Percentiles rank a stretch among this genome's conserved stretches.
Conservation (phyloP, 2,113 vertebrate species). For the Xiphorhynchus elegans region DNA sequence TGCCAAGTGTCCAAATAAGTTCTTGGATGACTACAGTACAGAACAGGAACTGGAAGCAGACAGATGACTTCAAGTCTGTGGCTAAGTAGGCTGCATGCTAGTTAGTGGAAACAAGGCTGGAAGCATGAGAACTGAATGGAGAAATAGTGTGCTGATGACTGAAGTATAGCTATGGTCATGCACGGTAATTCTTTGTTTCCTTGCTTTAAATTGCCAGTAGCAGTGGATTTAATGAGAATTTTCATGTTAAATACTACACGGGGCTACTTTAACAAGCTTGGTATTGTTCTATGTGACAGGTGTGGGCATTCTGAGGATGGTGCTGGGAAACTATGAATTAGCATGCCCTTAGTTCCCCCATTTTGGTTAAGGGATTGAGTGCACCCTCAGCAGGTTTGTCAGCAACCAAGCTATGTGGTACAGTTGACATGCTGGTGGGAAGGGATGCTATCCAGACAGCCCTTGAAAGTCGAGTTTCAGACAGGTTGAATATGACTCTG, state of each 20-base stretch:
- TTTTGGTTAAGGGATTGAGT: neutral
- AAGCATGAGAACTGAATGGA: neutral
- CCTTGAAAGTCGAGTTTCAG: neutral
- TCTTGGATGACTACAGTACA: neutral
- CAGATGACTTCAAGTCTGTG: neutral
- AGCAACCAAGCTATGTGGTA: neutral
- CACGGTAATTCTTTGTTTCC: neutral
- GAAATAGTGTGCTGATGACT: conserved; percentile 2
- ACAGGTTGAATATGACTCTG: neutral
- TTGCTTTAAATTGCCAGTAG: neutral
- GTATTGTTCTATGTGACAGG: neutral
- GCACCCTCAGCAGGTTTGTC: neutral
- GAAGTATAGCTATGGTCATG: neutral
- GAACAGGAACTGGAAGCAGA: neutral
- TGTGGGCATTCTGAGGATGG: neutral
- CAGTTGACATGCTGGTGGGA: accelerated
- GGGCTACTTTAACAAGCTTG: neutral
- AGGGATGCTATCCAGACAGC: neutral
- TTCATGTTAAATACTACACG: neutral
- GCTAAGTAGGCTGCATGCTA: neutral
- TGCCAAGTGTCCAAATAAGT: neutral
- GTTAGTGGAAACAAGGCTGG: neutral
- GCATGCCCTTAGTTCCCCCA: neutral
- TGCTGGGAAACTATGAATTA: neutral
- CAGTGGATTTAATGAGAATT: neutral